Conservation (phyloP, 1,140 invertebrate species). For the Agrypnia vestita region DNA sequence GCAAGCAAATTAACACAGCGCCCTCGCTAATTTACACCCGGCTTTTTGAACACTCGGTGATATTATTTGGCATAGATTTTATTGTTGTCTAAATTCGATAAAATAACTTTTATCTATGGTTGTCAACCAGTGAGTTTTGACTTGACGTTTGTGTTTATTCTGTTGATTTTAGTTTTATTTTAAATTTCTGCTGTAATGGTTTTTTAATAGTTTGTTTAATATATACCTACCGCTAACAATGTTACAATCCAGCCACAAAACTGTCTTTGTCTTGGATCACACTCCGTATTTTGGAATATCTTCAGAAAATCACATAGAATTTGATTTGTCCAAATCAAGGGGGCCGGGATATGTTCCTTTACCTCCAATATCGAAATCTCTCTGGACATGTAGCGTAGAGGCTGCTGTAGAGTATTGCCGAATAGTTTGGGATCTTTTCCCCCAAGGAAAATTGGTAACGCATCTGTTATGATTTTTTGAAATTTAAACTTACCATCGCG, state of each 20-base stretch:
- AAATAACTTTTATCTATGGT: not conserved
- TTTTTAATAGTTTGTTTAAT: not conserved
- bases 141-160: not conserved
- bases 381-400: constrained; percentile 97
- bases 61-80: too few species aligned
- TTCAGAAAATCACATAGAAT: constrained; percentile 89
- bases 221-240: constrained; percentile 54
- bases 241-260: constrained; percentile 87
- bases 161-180: not conserved
- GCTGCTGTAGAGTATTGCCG: constrained; percentile 95
- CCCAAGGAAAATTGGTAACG: constrained; percentile 86
- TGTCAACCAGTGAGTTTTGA: not conserved
- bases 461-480: constrained; percentile 19
- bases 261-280: constrained; percentile 95
- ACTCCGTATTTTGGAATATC: constrained; percentile 91
- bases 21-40: too few species aligned
- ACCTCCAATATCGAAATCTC: constrained; percentile 86
- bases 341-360: constrained; percentile 76
- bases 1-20: too few species aligned
- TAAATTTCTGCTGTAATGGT: not conserved
- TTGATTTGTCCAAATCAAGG: constrained; percentile 88
- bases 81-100: too few species aligned
- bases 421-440: constrained; percentile 97
- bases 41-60: too few species aligned
- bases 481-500: constrained; percentile 24